A percentile compares a stretch with the other conserved stretches of the same genome.
Conservation (phyloP, 1,140 invertebrate genomes). For the Asobara japonica region DNA sequence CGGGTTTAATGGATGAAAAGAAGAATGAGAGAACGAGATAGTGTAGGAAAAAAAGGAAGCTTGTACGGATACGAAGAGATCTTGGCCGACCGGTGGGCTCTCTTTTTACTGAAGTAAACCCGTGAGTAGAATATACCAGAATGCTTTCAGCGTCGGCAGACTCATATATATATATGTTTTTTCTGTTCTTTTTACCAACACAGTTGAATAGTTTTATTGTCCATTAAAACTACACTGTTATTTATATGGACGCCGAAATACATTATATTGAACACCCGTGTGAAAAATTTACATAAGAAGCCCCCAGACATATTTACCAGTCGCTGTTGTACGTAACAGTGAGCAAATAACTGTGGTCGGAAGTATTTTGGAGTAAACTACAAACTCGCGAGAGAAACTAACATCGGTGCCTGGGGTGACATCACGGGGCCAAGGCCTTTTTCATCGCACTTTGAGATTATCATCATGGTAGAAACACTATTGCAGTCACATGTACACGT, state of each 20-base stretch:
- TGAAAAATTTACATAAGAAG: slow-evolving; percentile 14
- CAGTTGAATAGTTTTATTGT: background rate
- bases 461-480: background rate
- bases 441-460: background rate
- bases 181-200: background rate
- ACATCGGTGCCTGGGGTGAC: background rate
- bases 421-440: background rate
- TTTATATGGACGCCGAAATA: background rate
- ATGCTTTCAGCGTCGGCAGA: slow-evolving; percentile 1
- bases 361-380: slow-evolving; percentile 1
- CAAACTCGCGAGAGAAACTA: background rate
- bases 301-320: background rate
- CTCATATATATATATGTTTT: background rate
- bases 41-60: background rate
- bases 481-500: background rate
- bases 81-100: background rate
- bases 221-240: slow-evolving; percentile 15
- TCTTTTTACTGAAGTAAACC: background rate
- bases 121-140: slow-evolving; percentile 2
- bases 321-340: slow-evolving; percentile 7
- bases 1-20: slow-evolving; percentile 1
- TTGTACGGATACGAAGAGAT: background rate
- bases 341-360: slow-evolving; percentile 13
- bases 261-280: slow-evolving; percentile 8
- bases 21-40: background rate